Evolutionary conservation across 2,888 invertebrate genomes (phyloP), one percentile per base, ranked within the genome.

Genomic region (Hipparchia semele): DNA sequence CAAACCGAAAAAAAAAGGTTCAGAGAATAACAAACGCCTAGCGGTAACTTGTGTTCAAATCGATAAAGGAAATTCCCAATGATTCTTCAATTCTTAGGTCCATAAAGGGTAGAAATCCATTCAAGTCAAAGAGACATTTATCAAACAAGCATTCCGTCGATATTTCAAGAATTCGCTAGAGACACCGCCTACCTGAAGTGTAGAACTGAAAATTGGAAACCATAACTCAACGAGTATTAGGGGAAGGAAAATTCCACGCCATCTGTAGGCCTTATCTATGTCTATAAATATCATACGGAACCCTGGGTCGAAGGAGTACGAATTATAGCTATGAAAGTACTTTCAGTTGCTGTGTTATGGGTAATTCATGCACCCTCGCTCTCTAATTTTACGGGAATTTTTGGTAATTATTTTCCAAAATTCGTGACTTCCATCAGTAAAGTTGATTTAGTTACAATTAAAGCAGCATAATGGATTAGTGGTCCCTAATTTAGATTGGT

Each of bases 171-270:
- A 83, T 82, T 80, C 82, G 80, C 78, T 77, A 76, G 84, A 81
- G 82, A 73, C 73, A 76, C 75, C 69, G 72, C 74, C 74, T 87
- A 92, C 92, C 92, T 91, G 90, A 89, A 91, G 90, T 89, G 89
- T 84, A 86, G 85, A 85, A 82, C 87, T 90, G 89, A 88, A 92
- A 92, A 94, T 94, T 94, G 92, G 90, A 90, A 89, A 87, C 89
- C 88, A 91, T 94, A 92, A 92, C 89, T 94, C 92, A 93, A 91
- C 92, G 90, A 92, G 92, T 93, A 92, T 92, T 91, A 92, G 88
- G 92, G 92, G 90, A 89, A 87, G 88, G 91, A 92, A 91, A 94
- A 92, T 87, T 92, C 87, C 84, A 84, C 86, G 88, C 92, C 93
- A 92, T 94, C 93, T 92, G 93, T 89, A 93, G 89, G 89, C 89